Conservation (phyloP, 2,888 invertebrate genomes). For the Sericinus montela region DNA sequence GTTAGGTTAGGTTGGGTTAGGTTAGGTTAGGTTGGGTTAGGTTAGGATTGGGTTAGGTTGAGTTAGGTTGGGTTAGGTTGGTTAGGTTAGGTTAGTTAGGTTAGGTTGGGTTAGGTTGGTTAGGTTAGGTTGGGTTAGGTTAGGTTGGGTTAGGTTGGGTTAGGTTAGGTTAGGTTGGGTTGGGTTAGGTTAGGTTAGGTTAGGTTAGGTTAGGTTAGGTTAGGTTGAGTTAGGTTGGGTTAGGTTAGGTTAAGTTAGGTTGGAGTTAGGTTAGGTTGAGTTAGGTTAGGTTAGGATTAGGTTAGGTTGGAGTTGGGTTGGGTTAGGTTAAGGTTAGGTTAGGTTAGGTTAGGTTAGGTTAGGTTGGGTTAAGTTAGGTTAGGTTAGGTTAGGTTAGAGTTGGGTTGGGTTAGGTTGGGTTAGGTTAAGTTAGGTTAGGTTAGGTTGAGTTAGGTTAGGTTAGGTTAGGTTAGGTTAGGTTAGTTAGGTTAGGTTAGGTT, state of each 20-base stretch:
- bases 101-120: too few species aligned
- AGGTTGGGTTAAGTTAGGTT: conserved; percentile 2
- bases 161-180: conserved; percentile 3
- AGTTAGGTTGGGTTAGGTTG: too few species aligned
- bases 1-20: conserved; percentile 2
- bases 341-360: conserved; percentile 4
- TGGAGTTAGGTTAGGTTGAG: too few species aligned
- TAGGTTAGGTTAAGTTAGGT: neutral
- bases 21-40: conserved; percentile 3
- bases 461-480: conserved; percentile 9
- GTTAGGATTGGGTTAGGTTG: too few species aligned
- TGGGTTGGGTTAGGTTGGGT: too few species aligned
- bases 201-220: conserved; percentile 4
- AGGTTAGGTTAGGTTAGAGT: too few species aligned
- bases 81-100: too few species aligned
- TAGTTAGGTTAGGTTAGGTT: conserved; percentile 9
- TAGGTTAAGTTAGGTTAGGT: conserved; percentile 9
- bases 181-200: conserved; percentile 3
- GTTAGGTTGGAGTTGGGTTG: too few species aligned
- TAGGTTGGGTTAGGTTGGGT: conserved; percentile 2
- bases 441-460: conserved; percentile 5
- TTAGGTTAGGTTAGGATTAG: too few species aligned
- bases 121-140: too few species aligned
- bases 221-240: neutral
- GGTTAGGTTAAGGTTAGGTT: too few species aligned